phyloP scores from a whole-genome alignment of 2,888 invertebrate genomes.

The Drosophila pseudotalamancana region DNA sequence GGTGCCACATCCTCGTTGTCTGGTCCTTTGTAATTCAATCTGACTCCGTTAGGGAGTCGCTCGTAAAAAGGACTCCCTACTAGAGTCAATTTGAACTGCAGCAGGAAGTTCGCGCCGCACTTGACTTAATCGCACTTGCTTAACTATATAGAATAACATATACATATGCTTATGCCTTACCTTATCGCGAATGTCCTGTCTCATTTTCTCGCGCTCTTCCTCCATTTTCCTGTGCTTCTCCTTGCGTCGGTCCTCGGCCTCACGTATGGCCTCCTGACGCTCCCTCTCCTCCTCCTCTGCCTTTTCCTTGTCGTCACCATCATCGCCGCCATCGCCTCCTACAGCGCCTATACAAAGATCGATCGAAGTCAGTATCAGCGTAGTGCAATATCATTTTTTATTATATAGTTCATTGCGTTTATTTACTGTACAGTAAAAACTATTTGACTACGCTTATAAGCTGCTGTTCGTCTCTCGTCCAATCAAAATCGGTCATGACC shows the following conservation, averaged over 20 bases:
- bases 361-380: slow-evolving; percentile 3
- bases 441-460: slow-evolving; percentile 2
- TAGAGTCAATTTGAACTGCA: slow-evolving; percentile 99
- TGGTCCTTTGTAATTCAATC: slow-evolving; percentile 95
- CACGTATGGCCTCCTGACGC: slow-evolving; percentile 98
- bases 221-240: slow-evolving; percentile 99
- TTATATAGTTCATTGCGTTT: background rate
- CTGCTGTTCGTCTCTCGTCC: slow-evolving; percentile 11
- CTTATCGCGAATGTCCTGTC: slow-evolving; percentile 99
- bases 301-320: slow-evolving; percentile 98
- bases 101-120: slow-evolving; percentile 46
- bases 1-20: slow-evolving; percentile 82
- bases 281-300: slow-evolving; percentile 99
- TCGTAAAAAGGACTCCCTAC: slow-evolving; percentile 97
- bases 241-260: slow-evolving; percentile 99
- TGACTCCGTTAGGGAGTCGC: slow-evolving; percentile 99
- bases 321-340: slow-evolving; percentile 95
- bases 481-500: slow-evolving; percentile 65
- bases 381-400: background rate
- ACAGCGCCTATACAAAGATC: slow-evolving; percentile 89
- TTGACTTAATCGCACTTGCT: background rate
- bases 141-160: background rate
- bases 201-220: slow-evolving; percentile 99
- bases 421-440: slow-evolving; percentile 14
- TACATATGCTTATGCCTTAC: slow-evolving; percentile 87